Evolutionary conservation across 2,113 vertebrate genomes (phyloP).

Genomic region (Xiphophorus couchianus): DNA sequence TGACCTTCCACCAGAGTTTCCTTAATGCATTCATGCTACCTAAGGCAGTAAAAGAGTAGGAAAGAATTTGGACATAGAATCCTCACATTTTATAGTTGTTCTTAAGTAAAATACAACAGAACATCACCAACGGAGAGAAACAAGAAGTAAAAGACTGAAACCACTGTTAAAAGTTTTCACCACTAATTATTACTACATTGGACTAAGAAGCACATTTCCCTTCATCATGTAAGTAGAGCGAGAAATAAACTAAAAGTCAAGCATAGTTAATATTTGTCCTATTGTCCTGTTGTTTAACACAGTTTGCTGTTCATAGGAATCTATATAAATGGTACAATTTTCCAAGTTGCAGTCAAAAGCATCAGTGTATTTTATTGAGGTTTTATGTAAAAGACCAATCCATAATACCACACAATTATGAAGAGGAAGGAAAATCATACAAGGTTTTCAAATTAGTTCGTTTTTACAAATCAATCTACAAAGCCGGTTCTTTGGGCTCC

Average conservation of each 20-base stretch:
- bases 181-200: not conserved
- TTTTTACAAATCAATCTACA: not conserved
- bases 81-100: not conserved
- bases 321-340: not conserved
- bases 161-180: not conserved
- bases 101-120: not conserved
- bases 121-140: not conserved
- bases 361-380: not conserved
- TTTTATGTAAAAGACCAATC: not conserved
- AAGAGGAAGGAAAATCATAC: not conserved
- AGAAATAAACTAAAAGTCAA: not conserved
- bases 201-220: not conserved
- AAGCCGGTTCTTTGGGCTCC: too few relatives aligned
- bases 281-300: not conserved
- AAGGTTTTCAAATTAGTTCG: not conserved
- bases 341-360: not conserved
- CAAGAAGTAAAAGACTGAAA: not conserved
- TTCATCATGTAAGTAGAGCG: not conserved
- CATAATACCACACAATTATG: not conserved
- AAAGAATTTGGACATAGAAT: not conserved
- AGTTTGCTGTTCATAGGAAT: not conserved
- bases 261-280: not conserved
- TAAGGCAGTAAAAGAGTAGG: not conserved
- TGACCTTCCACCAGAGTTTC: not conserved
- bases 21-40: not conserved